Base-by-base conservation (phyloP, 2,888 invertebrate species). In the Petrolisthes cinctipes region DNA sequence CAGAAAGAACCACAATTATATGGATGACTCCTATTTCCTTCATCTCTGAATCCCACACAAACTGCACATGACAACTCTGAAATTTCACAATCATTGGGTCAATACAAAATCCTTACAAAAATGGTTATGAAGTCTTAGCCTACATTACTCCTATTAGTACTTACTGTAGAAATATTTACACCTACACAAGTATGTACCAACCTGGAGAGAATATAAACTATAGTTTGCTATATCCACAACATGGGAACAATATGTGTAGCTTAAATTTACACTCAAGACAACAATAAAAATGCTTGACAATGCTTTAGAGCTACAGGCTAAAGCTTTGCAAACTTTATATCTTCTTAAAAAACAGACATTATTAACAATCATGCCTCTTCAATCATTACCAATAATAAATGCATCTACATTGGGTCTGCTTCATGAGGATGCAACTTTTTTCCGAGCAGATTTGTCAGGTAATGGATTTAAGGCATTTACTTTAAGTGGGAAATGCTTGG, bases 31-130 rank as follows among this genome's bases (percentile, higher is more conserved):
- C 73, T 73, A 66, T 76, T 81, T 57, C 23, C 75, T 83, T 71
- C 66, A 17, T 84, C 78, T 78, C 20, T 78, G 37, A 80, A 83
- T 68, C 87, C 76, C 66, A 81, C 81, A 81, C 81, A 88, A 86
- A 86, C 80, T 81, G 81, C 61, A 53, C 66, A 80, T 56, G 54
- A 23, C 73, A 80, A 84, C 71, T 80, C 23, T 79, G 86, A 78
- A 83, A 83, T 83, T 79, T 82, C 75, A 71, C 78, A 78, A 71
- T 71, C 78, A 61, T 78, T 37, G 78, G 53, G 54, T 83, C 86
- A 83, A 75, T 88, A 88, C 81, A 88, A 88, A 88, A 88, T 88
- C 66, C 87, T 88, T 88, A 88, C 83, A 88, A 88, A 88, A 88
- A 88, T 83, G 51, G 61, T 84, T 88, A 83, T 57, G 81, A 86